These are phyloP conservation scores for Colius striatus DNA, from an alignment of 2,113 vertebrate genomes.

Conservation along the genomic window DNA sequence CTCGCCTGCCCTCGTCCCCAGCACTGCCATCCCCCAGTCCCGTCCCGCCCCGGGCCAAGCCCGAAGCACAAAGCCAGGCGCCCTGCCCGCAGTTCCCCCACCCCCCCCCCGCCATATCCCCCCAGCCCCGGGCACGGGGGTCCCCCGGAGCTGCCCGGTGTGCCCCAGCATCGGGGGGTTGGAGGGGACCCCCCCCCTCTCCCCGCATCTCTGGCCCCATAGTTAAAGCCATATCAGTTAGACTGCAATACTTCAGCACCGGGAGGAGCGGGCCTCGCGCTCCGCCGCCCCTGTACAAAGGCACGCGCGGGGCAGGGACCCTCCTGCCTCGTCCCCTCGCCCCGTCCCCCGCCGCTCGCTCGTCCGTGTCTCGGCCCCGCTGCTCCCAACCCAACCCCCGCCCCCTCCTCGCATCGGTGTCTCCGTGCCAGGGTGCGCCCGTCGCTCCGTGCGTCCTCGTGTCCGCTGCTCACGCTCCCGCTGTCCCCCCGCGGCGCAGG, in stretches of 20 bases:
- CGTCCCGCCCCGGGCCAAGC: constrained; percentile 7
- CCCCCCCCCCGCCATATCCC: background rate
- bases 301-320: constrained; percentile 58
- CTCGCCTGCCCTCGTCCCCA: constrained; percentile 26
- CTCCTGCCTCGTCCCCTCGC: constrained; percentile 30
- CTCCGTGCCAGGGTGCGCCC: constrained; percentile 64
- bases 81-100: constrained; percentile 48
- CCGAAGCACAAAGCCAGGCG: constrained; percentile 56
- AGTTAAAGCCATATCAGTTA: constrained; percentile 89
- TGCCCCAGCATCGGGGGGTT: constrained; percentile 21
- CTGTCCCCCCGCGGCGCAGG: background rate
- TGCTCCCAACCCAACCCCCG: background rate
- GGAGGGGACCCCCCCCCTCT: constrained; percentile 65
- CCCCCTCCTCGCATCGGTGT: constrained; percentile 49
- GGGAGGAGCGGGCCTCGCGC: constrained; percentile 45
- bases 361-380: constrained; percentile 47
- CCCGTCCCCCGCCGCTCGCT: constrained; percentile 14
- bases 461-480: constrained; percentile 19
- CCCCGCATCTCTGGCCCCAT: constrained; percentile 65
- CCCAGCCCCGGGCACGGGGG: constrained; percentile 30
- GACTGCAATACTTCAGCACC: constrained; percentile 83
- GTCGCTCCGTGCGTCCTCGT: constrained; percentile 63
- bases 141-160: constrained; percentile 52
- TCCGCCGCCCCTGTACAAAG: constrained; percentile 62
- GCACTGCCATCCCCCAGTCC: constrained; percentile 54